Conservation (phyloP, 2,797 vertebrate species). For the Sternotherus odoratus region DNA sequence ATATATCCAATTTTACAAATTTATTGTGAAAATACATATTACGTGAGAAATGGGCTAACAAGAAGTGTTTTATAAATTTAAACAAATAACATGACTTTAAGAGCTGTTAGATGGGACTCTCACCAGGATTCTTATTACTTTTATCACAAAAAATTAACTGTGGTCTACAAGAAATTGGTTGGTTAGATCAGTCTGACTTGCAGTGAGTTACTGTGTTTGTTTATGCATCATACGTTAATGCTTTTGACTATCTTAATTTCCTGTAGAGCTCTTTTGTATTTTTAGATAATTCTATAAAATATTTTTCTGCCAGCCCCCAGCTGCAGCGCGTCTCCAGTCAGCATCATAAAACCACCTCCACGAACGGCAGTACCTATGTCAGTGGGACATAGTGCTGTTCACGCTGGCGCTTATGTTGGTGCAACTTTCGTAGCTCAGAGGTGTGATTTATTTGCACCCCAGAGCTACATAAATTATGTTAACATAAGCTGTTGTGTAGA, state of each 20-base stretch:
- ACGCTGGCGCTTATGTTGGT: too few relatives aligned
- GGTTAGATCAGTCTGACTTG: neutral
- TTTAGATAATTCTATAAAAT: neutral
- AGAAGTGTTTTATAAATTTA: neutral
- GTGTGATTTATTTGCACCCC: too few relatives aligned
- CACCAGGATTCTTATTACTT: neutral
- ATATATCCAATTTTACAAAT: neutral
- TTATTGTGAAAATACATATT: neutral
- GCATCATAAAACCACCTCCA: too few relatives aligned
- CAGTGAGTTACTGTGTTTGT: neutral
- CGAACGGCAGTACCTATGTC: too few relatives aligned
- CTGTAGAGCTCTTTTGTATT: neutral
- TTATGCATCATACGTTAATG: fast-evolving
- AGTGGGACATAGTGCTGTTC: too few relatives aligned
- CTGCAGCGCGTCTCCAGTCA: too few relatives aligned
- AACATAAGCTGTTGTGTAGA: neutral
- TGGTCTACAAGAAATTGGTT: neutral
- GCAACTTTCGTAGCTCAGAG: too few relatives aligned
- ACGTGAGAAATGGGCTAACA: neutral
- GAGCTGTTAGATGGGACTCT: neutral
- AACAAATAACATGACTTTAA: fast-evolving
- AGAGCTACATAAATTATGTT: neutral
- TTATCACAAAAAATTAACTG: fast-evolving
- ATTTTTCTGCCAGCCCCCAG: neutral
- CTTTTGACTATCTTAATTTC: constrained; percentile 16